Evolutionary conservation across 2,888 invertebrate genomes (phyloP), one percentile per base, ranked within the genome.

Genomic region (Oasisia sp.): DNA sequence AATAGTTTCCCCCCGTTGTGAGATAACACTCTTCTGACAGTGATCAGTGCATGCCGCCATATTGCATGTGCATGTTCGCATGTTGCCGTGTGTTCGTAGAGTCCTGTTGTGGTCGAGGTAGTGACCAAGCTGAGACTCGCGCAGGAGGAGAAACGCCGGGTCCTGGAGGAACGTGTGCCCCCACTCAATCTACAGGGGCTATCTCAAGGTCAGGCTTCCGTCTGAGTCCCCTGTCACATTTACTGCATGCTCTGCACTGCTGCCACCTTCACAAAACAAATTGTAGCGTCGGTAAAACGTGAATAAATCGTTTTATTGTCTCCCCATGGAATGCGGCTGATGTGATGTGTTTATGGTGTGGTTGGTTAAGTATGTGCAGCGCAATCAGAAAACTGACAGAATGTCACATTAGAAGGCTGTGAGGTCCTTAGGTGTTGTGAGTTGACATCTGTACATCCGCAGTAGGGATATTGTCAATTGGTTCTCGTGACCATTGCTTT

Each of bases 61-160:
- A 7, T n/a, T 74, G 74, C 74, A 74, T 74, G 74, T 7, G 74
- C 74, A 74, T 74, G 74, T 74, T 19, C 27, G 74, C 74, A 74
- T 74, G 50, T 50, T 50, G 9, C 50, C 50, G 9, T 50, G 74
- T 74, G 74, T 74, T 74, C 74, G 27, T 74, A 74, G 74, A 74
- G 74, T 74, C 74, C 74, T 19, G 27, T 74, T 5, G n/a, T 99
- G 95, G 99, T 99, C 97, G 99, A 99, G 97, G 97, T 99, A 97
- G 99, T 99, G 97, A 99, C 99, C 97, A 99, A 99, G 97, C 99
- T 99, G 97, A 98, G 99, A 97, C 98, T 98, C 96, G 99, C 99
- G 97, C 99, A 99, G 93, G 98, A 99, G 94, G 99, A 99, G 97
- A 95, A 95, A 92, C 95, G 95, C 93, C 93, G 94, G 91, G 95